Evolutionary conservation across 2,888 invertebrate genomes (phyloP).

Genomic region (Pseudolycoriella hygida): DNA sequence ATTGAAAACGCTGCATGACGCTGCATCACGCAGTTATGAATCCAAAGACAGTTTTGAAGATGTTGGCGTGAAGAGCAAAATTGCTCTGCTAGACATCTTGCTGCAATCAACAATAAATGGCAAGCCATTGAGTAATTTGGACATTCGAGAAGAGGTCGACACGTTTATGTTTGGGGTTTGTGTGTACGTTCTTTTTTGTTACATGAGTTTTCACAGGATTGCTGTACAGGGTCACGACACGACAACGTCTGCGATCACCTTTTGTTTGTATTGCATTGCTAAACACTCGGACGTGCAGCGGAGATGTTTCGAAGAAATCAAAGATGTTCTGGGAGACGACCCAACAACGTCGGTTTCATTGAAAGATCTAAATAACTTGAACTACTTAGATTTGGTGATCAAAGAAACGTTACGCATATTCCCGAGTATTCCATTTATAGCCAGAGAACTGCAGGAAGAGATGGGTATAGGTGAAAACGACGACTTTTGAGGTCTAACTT

Average conservation of each 20-base stretch:
- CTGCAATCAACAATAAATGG: conserved; percentile 42
- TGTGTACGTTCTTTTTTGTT: not conserved
- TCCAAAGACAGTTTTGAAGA: conserved; percentile 16
- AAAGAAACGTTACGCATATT: conserved; percentile 25
- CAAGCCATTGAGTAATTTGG: conserved; percentile 35
- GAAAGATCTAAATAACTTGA: conserved; percentile 19
- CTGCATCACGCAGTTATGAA: not conserved
- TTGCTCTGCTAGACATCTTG: conserved; percentile 45
- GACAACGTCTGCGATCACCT: conserved; percentile 19
- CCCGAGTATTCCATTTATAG: conserved; percentile 22
- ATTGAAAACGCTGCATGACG: conserved; percentile 30
- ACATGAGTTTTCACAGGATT: not conserved
- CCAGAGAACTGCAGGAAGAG: conserved; percentile 19
- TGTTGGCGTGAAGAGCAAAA: conserved; percentile 28
- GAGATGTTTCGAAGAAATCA: conserved; percentile 18
- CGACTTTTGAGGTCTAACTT: too few relatives aligned
- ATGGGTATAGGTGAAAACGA: conserved; percentile 21
- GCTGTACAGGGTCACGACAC: conserved; percentile 28
- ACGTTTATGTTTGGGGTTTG: conserved; percentile 51
- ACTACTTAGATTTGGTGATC: conserved; percentile 26
- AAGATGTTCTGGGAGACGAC: conserved; percentile 18
- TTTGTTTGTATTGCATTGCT: conserved; percentile 18
- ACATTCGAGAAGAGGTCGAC: conserved; percentile 50
- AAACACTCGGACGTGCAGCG: conserved; percentile 19
- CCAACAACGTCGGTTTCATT: conserved; percentile 18